Conservation (phyloP, 2,113 vertebrate species). For the Paratilapia polleni region DNA sequence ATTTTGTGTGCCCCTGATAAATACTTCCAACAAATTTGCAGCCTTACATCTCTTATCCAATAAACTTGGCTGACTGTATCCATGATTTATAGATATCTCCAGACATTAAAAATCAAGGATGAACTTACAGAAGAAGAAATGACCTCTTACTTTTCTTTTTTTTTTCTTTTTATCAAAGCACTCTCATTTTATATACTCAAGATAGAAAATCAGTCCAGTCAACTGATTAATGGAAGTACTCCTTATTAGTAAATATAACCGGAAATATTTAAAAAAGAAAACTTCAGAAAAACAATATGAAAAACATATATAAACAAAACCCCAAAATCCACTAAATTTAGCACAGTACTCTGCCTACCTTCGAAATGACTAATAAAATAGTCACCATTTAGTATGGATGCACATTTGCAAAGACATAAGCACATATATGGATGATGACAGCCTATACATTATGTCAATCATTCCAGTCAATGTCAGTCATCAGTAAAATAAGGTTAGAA, state of each 20-base stretch:
- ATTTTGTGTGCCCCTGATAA: constrained; percentile 74
- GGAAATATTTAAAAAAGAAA: not conserved
- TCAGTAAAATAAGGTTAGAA: not conserved
- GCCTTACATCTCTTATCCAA: constrained; percentile 54
- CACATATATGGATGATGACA: not conserved
- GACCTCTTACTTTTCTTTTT: constrained; percentile 35
- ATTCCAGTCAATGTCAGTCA: not conserved
- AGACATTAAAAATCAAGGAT: constrained; percentile 51
- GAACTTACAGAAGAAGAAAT: constrained; percentile 49
- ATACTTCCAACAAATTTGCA: constrained; percentile 62
- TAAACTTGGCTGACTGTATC: constrained; percentile 37
- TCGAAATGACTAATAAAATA: not conserved
- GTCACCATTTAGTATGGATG: not conserved
- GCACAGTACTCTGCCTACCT: not conserved
- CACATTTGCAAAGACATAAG: not conserved
- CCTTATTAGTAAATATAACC: not conserved
- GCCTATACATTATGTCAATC: not conserved
- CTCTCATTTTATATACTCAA: not conserved
- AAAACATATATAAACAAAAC: not conserved
- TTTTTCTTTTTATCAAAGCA: constrained; percentile 31
- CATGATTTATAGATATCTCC: constrained; percentile 43
- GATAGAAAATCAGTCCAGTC: constrained; percentile 24
- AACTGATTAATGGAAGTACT: constrained; percentile 19
- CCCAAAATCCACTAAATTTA: not conserved
- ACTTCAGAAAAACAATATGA: not conserved